phyloP scores from a whole-genome alignment of 92 coral and sea anemone genomes.

The Phenganax stokvisi region DNA sequence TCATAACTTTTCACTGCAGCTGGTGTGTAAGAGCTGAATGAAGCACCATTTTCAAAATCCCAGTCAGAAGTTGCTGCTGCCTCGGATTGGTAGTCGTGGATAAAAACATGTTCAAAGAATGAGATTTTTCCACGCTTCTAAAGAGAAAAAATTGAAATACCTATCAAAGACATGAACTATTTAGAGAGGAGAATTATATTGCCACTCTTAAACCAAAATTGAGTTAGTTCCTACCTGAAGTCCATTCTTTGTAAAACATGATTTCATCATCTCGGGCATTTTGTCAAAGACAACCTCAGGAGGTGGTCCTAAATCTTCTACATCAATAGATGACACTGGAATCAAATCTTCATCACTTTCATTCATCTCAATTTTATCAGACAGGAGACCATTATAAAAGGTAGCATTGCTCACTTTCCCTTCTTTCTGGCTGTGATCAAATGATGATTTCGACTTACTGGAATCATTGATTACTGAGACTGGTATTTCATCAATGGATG shows the following conservation, averaged over 20 bases:
- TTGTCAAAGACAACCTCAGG: slow-evolving; percentile 30
- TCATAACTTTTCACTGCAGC: slow-evolving; percentile 16
- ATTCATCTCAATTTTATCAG: neutral
- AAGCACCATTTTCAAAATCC: slow-evolving; percentile 32
- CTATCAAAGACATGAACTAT: neutral
- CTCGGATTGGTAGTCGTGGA: slow-evolving; percentile 39
- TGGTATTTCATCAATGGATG: slow-evolving; percentile 32
- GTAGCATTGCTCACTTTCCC: neutral
- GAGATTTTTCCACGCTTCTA: slow-evolving; percentile 29
- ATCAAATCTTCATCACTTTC: slow-evolving; percentile 13
- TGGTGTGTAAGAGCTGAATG: slow-evolving; percentile 34
- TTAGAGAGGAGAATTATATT: neutral
- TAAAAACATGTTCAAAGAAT: slow-evolving; percentile 38
- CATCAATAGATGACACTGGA: slow-evolving; percentile 36
- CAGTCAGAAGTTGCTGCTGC: slow-evolving; percentile 26
- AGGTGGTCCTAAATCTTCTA: slow-evolving; percentile 21
- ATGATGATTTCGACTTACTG: neutral
- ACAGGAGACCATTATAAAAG: slow-evolving; percentile 11
- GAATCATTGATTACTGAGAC: slow-evolving; percentile 28
- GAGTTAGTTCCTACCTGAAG: neutral
- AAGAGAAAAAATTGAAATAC: neutral
- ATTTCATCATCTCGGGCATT: slow-evolving; percentile 14
- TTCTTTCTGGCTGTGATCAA: neutral
- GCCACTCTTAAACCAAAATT: neutral
- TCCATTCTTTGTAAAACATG: slow-evolving; percentile 11